A percentile compares a stretch with the other conserved stretches of the same genome.
Evolutionary conservation across 2,888 invertebrate species (phyloP).

Genomic region (Acrobasis consociella): DNA sequence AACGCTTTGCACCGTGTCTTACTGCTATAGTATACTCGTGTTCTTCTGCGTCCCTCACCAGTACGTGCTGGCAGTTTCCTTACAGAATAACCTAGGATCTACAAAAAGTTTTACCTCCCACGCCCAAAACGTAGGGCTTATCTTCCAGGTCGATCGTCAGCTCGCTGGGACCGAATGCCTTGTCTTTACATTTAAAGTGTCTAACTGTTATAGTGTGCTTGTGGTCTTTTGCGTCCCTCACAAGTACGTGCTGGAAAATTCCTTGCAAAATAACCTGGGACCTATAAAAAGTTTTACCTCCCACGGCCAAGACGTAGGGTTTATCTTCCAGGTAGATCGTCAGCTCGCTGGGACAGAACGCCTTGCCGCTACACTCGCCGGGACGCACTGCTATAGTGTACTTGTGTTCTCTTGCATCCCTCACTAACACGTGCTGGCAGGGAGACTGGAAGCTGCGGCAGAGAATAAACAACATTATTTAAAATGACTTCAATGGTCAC

Average conservation of each 20-base stretch:
- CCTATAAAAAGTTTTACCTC: slow-evolving; percentile 47
- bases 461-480: slow-evolving; percentile 6
- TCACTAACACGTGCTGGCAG: slow-evolving; percentile 89
- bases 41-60: slow-evolving; percentile 87
- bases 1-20: slow-evolving; percentile 68
- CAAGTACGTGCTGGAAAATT: slow-evolving; percentile 87
- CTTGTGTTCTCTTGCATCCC: slow-evolving; percentile 86
- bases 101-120: slow-evolving; percentile 53
- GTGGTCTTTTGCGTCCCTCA: slow-evolving; percentile 87
- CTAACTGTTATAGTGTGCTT: slow-evolving; percentile 86
- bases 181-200: slow-evolving; percentile 68
- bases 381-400: slow-evolving; percentile 85
- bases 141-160: slow-evolving; percentile 87
- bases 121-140: slow-evolving; percentile 82
- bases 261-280: too few relatives aligned
- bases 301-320: slow-evolving; percentile 80
- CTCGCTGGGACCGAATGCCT: slow-evolving; percentile 61
- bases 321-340: slow-evolving; percentile 88
- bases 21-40: slow-evolving; percentile 88
- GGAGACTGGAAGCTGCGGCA: slow-evolving; percentile 86
- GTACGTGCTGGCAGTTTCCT: slow-evolving; percentile 89
- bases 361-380: slow-evolving; percentile 63
- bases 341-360: slow-evolving; percentile 70
- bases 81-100: too few relatives aligned
- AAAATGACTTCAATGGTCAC: too few relatives aligned